These are phyloP conservation scores for Sakesphorus luctuosus DNA, from an alignment of 2,113 vertebrate species.

Conservation along the genomic window DNA sequence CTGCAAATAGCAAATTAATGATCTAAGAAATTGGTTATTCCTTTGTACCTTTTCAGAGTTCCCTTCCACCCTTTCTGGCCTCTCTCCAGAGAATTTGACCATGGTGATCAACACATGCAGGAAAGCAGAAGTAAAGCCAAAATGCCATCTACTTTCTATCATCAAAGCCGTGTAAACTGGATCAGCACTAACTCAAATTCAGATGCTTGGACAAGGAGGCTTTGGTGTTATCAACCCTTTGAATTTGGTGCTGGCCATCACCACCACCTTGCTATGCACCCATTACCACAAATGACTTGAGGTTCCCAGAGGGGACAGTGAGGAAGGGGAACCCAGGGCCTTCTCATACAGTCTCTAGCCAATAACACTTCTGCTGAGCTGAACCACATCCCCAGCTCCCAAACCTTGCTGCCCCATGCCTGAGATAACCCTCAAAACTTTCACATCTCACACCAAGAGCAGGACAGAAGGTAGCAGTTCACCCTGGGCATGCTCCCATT, in stretches of 20 bases:
- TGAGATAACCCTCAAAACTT: not conserved
- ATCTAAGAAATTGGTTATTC: not conserved
- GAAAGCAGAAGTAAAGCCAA: not conserved
- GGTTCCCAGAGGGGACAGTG: not conserved
- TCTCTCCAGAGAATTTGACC: not conserved
- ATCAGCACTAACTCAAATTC: not conserved
- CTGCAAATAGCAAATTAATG: conserved; percentile 6
- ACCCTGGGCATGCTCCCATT: not conserved
- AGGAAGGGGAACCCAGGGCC: not conserved
- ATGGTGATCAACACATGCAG: not conserved
- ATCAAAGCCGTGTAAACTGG: not conserved
- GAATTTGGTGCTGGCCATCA: not conserved
- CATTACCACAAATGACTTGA: not conserved
- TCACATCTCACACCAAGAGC: not conserved
- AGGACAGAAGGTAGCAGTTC: not conserved
- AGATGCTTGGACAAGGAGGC: not conserved
- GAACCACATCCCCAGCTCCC: not conserved
- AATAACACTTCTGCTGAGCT: not conserved
- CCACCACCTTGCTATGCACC: not conserved
- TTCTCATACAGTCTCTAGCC: not conserved
- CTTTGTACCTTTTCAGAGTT: not conserved
- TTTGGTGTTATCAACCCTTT: not conserved
- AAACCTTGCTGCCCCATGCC: not conserved
- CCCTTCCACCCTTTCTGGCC: not conserved
- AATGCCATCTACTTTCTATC: not conserved